phyloP scores from a whole-genome alignment of 1,140 invertebrate genomes.

The Saccostrea echinata region DNA sequence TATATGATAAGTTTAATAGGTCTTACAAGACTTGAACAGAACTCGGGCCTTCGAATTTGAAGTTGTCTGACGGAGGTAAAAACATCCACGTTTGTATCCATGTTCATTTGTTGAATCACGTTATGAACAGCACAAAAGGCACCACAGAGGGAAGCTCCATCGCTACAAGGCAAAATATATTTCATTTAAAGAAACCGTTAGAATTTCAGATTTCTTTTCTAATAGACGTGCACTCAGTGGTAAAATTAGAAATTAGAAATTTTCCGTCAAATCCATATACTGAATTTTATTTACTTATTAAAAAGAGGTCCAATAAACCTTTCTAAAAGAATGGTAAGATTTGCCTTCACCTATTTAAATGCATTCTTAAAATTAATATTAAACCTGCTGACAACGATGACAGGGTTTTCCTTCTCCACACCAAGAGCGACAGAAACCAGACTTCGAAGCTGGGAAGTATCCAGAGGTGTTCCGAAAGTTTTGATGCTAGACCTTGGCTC shows the following conservation, averaged over 20 bases:
- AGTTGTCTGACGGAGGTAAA: background rate
- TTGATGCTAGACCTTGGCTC: background rate
- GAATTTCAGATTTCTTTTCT: no score
- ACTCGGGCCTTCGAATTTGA: background rate
- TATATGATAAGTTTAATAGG: no score
- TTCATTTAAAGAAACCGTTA: no score
- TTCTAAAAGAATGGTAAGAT: no score
- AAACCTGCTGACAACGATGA: background rate
- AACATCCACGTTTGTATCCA: background rate
- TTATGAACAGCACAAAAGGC: background rate
- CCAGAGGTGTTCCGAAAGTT: background rate
- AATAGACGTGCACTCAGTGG: no score
- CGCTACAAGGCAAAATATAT: background rate
- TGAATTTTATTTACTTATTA: no score
- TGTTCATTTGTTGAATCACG: background rate
- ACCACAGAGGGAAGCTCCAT: background rate
- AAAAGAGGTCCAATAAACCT: no score
- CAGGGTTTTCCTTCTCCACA: background rate
- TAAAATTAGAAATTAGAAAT: no score
- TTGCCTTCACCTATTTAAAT: no score
- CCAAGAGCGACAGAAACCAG: background rate
- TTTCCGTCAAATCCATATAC: no score
- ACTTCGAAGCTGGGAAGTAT: slow-evolving; percentile 3
- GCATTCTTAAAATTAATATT: background rate
- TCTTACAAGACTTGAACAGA: background rate